Evolutionary conservation across 2,888 invertebrate species (phyloP), one percentile per base, ranked within the genome.

Genomic region (Sericinus montela): DNA sequence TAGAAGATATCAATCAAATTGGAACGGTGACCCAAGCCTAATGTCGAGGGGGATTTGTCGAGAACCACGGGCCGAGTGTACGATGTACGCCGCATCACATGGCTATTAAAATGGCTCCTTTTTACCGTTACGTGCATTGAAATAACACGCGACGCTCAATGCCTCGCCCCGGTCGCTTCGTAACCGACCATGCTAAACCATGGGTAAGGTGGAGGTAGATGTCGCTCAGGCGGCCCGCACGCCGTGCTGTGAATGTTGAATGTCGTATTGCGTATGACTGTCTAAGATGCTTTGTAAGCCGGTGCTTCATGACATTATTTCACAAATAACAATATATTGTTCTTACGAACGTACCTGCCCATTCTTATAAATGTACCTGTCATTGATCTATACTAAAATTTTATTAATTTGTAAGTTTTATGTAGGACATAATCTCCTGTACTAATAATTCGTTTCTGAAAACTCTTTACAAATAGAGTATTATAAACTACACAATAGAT

Each of bases 41-140:
- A 25, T 25, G 32, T 35, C 36, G 11, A 35, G 10, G 29, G 5
- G 10, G 42, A 19, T 34, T 19, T 8, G 29, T 3, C 7, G 10
- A n/a, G 32, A 32, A 7, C 2, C 28, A 10, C 16, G 19, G 11
- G 1, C n/a, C 10, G 32, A 38, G 30, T 11, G 37, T n/a, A n/a
- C 14, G 37, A 44, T 29, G 38, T 34, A 16, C 29, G 28, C 45
- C 36, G 14, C 44, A 41, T 50, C 49, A 45, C 35, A 50, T 36
- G 36, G 14, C 56, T 63, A 69, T 62, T 69, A 72, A 78, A 75
- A 79, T 77, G 75, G 72, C 69, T 73, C 59, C 67, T 76, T 32
- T 32, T 13, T 74, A 85, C 83, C 82, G 83, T 82, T 84, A 83
- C 64, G 52, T 63, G 58, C 69, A 67, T 67, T 67, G 75, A 69